These are phyloP conservation scores for Trypoxylus dichotomus DNA, from an alignment of 1,140 invertebrate species.

Conservation along the genomic window DNA sequence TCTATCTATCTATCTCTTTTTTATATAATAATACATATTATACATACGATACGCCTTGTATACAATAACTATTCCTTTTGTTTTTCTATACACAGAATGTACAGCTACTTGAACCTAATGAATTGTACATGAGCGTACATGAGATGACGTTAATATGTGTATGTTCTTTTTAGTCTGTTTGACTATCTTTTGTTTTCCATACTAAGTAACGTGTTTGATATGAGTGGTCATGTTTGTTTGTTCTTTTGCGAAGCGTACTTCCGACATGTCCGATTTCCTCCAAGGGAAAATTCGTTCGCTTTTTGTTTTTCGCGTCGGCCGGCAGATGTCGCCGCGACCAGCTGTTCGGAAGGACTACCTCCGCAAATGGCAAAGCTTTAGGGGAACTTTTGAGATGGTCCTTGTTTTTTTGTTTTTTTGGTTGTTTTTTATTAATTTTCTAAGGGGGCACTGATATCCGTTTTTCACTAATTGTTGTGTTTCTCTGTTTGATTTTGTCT, in stretches of 20 bases:
- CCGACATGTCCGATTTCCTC: background rate
- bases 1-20: slow-evolving; percentile 27
- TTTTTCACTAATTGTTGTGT: slow-evolving; percentile 44
- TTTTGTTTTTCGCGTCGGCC: no score
- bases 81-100: slow-evolving; percentile 25
- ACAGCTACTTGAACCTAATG: background rate
- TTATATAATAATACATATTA: background rate
- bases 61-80: slow-evolving; percentile 27
- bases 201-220: slow-evolving; percentile 18
- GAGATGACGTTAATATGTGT: slow-evolving; percentile 19
- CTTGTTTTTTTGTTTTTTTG: slow-evolving; percentile 58
- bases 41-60: slow-evolving; percentile 2
- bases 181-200: background rate
- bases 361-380: slow-evolving; percentile 57
- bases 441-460: slow-evolving; percentile 37
- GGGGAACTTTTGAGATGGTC: slow-evolving; percentile 96
- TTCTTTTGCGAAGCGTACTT: slow-evolving; percentile 18
- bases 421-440: no score
- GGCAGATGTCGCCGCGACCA: no score
- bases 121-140: slow-evolving; percentile 27
- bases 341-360: background rate
- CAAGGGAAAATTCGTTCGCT: no score
- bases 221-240: slow-evolving; percentile 50
- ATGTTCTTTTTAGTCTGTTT: no score
- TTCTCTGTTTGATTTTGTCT: slow-evolving; percentile 42